Evolutionary conservation across 1,140 invertebrate species (phyloP), one percentile per base, ranked within the genome.

Genomic region (Drosophila setifemur): DNA sequence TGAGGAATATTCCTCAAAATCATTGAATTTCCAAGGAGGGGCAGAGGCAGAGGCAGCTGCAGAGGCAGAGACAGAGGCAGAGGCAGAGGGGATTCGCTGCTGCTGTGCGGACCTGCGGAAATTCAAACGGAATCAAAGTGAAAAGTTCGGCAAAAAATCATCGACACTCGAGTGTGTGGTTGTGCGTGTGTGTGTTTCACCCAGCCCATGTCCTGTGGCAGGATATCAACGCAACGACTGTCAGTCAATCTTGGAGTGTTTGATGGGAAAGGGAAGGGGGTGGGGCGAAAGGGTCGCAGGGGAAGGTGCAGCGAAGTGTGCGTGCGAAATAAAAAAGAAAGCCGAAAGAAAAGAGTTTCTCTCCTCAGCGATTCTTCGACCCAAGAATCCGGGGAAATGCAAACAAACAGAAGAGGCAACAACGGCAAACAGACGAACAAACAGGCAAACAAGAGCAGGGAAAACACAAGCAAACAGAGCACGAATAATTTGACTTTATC

Each of bases 401-500:
- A 54, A 54, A 49, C 53, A 54, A 42, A 40, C 35, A 63, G n/a
- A 57, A 43, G 57, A 40, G 64, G 19, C 25, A 61, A 63, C n/a
- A 21, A 12, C 21, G 12, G 12, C 11, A 44, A 47, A 60, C 53
- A 63, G n/a, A n/a, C n/a, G n/a, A 55, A 48, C 52, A 48, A 44
- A 44, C 16, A 19, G 3, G 16, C 12, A 19, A 7, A 1, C 3
- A 16, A 12, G n/a, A n/a, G 39, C n/a, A 5, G 31, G 37, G 37
- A 40, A 44, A 26, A 29, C 29, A 28, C 39, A 44, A 6, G 18
- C 55, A 60, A 29, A 45, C 40, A 67, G 64, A 57, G 47, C 43
- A 44, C 50, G 58, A 74, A 79, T 74, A 69, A 82, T 83, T 78
- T 83, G 78, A 78, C 78, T 73, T 83, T 82, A 78, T 82, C 78